Evolutionary conservation across 1,140 invertebrate species (phyloP).

Genomic region (Chelonus insularis): DNA sequence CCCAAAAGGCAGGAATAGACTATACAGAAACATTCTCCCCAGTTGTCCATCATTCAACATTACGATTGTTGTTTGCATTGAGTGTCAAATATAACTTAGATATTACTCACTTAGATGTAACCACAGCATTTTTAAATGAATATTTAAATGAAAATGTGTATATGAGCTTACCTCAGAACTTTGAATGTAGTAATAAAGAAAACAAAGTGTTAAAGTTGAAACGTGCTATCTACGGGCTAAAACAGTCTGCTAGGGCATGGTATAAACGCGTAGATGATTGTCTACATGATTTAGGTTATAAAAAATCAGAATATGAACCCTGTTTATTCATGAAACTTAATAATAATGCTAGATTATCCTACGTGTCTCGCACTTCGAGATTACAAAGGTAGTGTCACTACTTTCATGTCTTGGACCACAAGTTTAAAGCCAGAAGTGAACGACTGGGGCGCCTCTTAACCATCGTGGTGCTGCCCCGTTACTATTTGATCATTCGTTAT

Average conservation of each 20-base stretch:
- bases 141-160: constrained; percentile 45
- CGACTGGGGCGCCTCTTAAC: too few relatives aligned
- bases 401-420: too few relatives aligned
- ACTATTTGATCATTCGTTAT: neutral
- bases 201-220: constrained; percentile 39
- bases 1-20: constrained; percentile 47
- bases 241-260: constrained; percentile 43
- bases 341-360: constrained; percentile 27
- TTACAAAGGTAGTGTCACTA: too few relatives aligned
- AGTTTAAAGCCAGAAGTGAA: too few relatives aligned
- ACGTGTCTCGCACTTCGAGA: too few relatives aligned
- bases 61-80: neutral
- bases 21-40: constrained; percentile 38
- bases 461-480: too few relatives aligned
- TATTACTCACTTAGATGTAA: constrained; percentile 42
- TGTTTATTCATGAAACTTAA: constrained; percentile 43
- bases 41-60: neutral
- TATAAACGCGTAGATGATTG: constrained; percentile 36
- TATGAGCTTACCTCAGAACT: constrained; percentile 41
- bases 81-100: neutral
- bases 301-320: constrained; percentile 35
- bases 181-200: constrained; percentile 23
- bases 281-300: constrained; percentile 36
- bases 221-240: constrained; percentile 46
- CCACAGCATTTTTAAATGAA: constrained; percentile 50